A percentile compares a stretch with the other conserved stretches of the same genome.
Conservation (phyloP, 2,797 vertebrate species). For the Sarcoramphus papa region DNA sequence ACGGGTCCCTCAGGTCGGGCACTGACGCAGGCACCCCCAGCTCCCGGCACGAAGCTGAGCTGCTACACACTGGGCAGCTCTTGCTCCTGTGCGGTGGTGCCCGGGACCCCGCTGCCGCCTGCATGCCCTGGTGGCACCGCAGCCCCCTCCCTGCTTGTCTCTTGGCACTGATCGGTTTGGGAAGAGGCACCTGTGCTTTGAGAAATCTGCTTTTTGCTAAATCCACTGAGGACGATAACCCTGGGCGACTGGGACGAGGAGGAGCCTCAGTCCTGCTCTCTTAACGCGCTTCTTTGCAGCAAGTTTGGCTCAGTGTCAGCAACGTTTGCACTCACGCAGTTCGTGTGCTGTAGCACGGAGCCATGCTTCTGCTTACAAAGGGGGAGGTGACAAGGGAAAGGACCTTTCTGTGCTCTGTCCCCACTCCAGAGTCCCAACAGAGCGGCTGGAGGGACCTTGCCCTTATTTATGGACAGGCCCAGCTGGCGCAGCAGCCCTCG, state of each 20-base stretch:
- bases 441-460: neutral
- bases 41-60: neutral
- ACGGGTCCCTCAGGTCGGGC: neutral
- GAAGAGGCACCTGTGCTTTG: neutral
- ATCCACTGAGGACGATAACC: neutral
- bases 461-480: neutral
- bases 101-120: neutral
- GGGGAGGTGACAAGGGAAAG: neutral
- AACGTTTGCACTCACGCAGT: fast-evolving
- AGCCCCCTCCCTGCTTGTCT: neutral
- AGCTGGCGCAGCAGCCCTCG: neutral
- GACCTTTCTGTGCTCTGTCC: neutral
- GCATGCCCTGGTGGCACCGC: fast-evolving
- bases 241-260: neutral
- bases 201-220: neutral
- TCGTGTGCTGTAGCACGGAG: fast-evolving
- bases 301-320: neutral
- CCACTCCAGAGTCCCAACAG: neutral
- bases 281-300: fast-evolving
- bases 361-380: neutral
- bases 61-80: neutral
- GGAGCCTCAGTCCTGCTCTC: neutral
- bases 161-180: fast-evolving
- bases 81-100: fast-evolving
- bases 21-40: neutral